Evolutionary conservation across 1,140 invertebrate species (phyloP).

Genomic region (Carcinoscorpius rotundicauda): DNA sequence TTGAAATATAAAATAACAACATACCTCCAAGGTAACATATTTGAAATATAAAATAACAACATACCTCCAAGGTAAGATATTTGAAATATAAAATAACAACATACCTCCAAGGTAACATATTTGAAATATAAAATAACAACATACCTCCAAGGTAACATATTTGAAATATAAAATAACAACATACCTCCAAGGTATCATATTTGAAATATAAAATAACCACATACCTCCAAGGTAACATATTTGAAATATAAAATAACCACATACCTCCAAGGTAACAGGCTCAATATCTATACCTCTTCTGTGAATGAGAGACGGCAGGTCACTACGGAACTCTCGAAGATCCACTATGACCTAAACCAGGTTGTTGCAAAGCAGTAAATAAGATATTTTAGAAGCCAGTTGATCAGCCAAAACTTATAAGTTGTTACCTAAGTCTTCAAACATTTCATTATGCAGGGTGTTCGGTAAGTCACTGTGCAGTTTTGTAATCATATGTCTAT

Average conservation of each 20-base stretch:
- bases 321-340: slow-evolving; percentile 95
- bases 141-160: too few species aligned
- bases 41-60: slow-evolving; percentile 37
- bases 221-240: slow-evolving; percentile 95
- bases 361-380: background rate
- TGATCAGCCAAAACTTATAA: too few species aligned
- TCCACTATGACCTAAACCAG: slow-evolving; percentile 69
- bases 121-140: slow-evolving; percentile 37
- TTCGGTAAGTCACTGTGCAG: too few species aligned
- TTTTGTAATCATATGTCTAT: too few species aligned
- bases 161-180: slow-evolving; percentile 37
- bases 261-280: slow-evolving; percentile 63
- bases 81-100: slow-evolving; percentile 37
- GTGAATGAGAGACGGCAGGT: slow-evolving; percentile 87
- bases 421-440: too few species aligned
- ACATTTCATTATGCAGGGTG: too few species aligned
- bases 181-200: slow-evolving; percentile 70
- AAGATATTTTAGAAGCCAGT: background rate
- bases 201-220: slow-evolving; percentile 43
- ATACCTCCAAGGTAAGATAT: too few species aligned
- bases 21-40: too few species aligned
- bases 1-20: slow-evolving; percentile 37
- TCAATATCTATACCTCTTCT: slow-evolving; percentile 84
- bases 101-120: too few species aligned
- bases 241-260: slow-evolving; percentile 45